Percentiles rank a stretch among this genome's conserved stretches.
Conservation (phyloP, 2,888 invertebrate species). For the Idaea dimidiata region DNA sequence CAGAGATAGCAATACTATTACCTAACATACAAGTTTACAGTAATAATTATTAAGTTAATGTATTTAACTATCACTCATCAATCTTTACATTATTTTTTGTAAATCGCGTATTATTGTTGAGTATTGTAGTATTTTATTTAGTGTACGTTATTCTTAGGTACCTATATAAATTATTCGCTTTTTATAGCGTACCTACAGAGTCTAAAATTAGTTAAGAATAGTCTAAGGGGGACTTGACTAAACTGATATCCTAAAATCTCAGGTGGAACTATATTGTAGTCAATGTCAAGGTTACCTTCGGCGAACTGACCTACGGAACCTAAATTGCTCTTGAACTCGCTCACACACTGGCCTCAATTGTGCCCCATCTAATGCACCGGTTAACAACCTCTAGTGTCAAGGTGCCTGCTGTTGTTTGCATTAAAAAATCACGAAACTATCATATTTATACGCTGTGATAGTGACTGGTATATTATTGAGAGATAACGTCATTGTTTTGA, state of each 20-base stretch:
- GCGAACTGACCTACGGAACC: slow-evolving; percentile 80
- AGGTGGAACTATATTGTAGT: slow-evolving; percentile 56
- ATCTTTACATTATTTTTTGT: too few species aligned
- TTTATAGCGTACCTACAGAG: background rate
- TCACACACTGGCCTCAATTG: slow-evolving; percentile 80
- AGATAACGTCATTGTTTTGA: background rate
- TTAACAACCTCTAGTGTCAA: slow-evolving; percentile 80
- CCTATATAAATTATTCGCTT: background rate
- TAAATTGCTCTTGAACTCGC: slow-evolving; percentile 81
- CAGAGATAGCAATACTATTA: too few species aligned
- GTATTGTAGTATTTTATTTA: too few species aligned
- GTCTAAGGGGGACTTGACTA: slow-evolving; percentile 11
- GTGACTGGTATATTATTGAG: background rate
- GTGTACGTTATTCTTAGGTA: too few species aligned
- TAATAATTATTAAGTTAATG: too few species aligned
- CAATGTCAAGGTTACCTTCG: slow-evolving; percentile 80
- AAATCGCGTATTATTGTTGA: too few species aligned
- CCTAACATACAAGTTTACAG: too few species aligned
- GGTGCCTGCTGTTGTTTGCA: slow-evolving; percentile 72
- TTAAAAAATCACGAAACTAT: slow-evolving; percentile 55
- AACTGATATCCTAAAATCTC: slow-evolving; percentile 24
- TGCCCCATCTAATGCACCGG: slow-evolving; percentile 77
- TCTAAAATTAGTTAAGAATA: slow-evolving; percentile 10
- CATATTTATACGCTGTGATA: slow-evolving; percentile 25
- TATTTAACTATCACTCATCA: too few species aligned